These are phyloP conservation scores for Conopomorpha cramerella DNA, from an alignment of 1,140 invertebrate genomes.

Conservation along the genomic window DNA sequence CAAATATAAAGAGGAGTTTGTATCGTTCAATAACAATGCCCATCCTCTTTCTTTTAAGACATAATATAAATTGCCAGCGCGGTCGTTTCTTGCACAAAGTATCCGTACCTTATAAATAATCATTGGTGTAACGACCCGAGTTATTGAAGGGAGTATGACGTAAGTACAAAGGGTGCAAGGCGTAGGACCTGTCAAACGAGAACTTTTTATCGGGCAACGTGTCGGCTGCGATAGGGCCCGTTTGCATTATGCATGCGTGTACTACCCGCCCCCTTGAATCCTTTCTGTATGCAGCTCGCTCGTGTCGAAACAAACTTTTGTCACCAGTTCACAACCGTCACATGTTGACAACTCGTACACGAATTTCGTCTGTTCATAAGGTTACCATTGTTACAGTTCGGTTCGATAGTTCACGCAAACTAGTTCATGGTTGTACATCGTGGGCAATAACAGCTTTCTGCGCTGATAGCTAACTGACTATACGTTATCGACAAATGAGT, in stretches of 20 bases:
- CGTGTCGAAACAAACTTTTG: slow-evolving; percentile 22
- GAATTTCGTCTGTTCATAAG: not conserved
- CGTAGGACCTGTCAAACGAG: slow-evolving; percentile 52
- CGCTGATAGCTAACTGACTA: too few species aligned
- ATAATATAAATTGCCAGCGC: too few species aligned
- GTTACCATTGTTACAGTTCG: not conserved
- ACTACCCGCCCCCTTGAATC: slow-evolving; percentile 13
- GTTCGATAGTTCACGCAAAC: too few species aligned
- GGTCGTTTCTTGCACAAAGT: too few species aligned
- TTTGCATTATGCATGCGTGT: slow-evolving; percentile 50
- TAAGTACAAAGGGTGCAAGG: slow-evolving; percentile 52
- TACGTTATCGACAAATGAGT: too few species aligned
- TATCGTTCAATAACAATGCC: too few species aligned
- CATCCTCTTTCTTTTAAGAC: too few species aligned
- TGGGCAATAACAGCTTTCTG: too few species aligned
- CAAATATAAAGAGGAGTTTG: too few species aligned
- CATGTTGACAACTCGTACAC: not conserved
- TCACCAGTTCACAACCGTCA: not conserved
- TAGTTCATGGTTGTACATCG: too few species aligned
- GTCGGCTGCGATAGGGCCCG: slow-evolving; percentile 54
- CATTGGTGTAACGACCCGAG: too few species aligned
- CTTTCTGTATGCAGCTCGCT: slow-evolving; percentile 1
- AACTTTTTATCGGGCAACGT: slow-evolving; percentile 53
- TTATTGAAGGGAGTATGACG: slow-evolving; percentile 29
- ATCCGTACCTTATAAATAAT: too few species aligned